Conservation (phyloP, 1,140 invertebrate species). For the Drosophila orena region DNA sequence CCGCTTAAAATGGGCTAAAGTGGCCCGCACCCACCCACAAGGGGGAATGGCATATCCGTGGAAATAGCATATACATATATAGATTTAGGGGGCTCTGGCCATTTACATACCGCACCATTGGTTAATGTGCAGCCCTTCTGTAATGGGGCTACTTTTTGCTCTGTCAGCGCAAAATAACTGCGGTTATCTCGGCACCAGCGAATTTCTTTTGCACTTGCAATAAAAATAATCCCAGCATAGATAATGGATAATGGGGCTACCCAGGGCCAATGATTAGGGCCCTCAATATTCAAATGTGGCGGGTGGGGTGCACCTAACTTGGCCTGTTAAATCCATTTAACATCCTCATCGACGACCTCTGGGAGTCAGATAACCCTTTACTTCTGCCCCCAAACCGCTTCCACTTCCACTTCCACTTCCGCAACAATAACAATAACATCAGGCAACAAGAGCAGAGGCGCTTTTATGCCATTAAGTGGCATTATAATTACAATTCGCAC, state of each 20-base stretch:
- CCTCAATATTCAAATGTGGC: constrained; percentile 1
- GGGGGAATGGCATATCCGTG: neutral
- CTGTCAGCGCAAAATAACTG: constrained; percentile 59
- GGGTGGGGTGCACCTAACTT: neutral
- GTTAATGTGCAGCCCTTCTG: constrained; percentile 63
- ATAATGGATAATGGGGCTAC: constrained; percentile 41
- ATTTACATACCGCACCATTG: constrained; percentile 66
- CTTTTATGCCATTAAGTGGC: constrained; percentile 70
- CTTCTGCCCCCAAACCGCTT: neutral
- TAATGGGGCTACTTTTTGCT: constrained; percentile 64
- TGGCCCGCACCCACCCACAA: constrained; percentile 17
- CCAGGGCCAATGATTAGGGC: constrained; percentile 14
- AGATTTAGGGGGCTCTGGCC: neutral
- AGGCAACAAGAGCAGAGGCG: constrained; percentile 36
- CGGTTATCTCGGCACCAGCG: constrained; percentile 35
- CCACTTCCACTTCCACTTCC: constrained; percentile 4
- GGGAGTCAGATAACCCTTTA: constrained; percentile 1
- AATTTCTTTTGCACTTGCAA: constrained; percentile 50
- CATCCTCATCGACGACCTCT: constrained; percentile 18
- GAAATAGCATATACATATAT: too few species aligned
- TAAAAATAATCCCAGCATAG: constrained; percentile 71
- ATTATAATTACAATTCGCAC: constrained; percentile 76
- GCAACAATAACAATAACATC: constrained; percentile 14
- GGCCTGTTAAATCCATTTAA: constrained; percentile 22
- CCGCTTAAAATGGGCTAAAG: constrained; percentile 46